Evolutionary conservation across 2,888 invertebrate genomes (phyloP).

Genomic region (Ametastegia equiseti): DNA sequence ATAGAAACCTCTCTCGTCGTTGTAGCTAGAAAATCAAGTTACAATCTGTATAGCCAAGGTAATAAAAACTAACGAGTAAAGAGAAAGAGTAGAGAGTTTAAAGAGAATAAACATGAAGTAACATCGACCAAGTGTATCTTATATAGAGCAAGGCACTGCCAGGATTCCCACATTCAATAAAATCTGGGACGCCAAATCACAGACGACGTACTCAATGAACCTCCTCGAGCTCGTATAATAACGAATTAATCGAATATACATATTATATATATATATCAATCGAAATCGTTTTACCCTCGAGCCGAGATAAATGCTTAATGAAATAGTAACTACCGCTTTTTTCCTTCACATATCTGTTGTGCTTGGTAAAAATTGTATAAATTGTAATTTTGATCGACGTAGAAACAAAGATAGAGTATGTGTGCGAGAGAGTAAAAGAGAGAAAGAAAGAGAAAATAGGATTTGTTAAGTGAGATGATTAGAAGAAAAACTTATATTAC

Average conservation of each 20-base stretch:
- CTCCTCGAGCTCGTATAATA: not conserved
- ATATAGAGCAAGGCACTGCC: slow-evolving; percentile 61
- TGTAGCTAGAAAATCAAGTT: slow-evolving; percentile 1
- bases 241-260: not conserved
- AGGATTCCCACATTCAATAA: slow-evolving; percentile 53
- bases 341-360: slow-evolving; percentile 34
- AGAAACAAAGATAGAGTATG: not conserved
- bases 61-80: slow-evolving; percentile 10
- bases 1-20: slow-evolving; percentile 17
- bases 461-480: not conserved
- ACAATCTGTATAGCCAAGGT: slow-evolving; percentile 21
- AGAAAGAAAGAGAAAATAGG: not conserved
- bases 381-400: slow-evolving; percentile 37
- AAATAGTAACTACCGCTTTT: slow-evolving; percentile 34
- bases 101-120: slow-evolving; percentile 22
- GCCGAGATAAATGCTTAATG: slow-evolving; percentile 49
- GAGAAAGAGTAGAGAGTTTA: not conserved
- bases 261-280: too few relatives aligned
- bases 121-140: slow-evolving; percentile 59
- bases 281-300: slow-evolving; percentile 33
- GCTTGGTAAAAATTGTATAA: slow-evolving; percentile 17
- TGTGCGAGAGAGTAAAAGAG: not conserved
- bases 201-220: slow-evolving; percentile 33
- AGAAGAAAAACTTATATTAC: not conserved
- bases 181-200: slow-evolving; percentile 33